A percentile compares a stretch with the other conserved stretches of the same genome.
These are phyloP conservation scores for Monodelphis domestica DNA, from an alignment of 2,797 vertebrate species.

Conservation along the genomic window DNA sequence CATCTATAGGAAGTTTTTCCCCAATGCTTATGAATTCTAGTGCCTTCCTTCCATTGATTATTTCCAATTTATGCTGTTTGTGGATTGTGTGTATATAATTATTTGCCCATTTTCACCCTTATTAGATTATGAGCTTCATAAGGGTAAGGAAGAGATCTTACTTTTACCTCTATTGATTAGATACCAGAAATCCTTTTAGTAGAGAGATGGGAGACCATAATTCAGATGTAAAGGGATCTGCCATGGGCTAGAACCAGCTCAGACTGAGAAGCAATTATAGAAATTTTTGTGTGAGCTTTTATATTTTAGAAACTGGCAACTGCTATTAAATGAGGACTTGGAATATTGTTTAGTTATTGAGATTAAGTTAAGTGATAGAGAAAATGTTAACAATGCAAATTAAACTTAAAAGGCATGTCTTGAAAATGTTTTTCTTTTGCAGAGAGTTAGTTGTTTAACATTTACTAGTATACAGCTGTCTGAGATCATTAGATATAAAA, in stretches of 20 bases:
- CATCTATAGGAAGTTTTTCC: not conserved
- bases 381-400: not conserved
- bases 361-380: not conserved
- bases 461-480: not conserved
- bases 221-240: not conserved
- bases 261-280: not conserved
- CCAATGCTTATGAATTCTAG: not conserved
- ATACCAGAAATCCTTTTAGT: not conserved
- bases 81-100: not conserved
- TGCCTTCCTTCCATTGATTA: not conserved
- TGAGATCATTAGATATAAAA: not conserved
- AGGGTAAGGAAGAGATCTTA: not conserved
- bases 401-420: not conserved
- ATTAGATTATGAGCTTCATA: not conserved
- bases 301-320: not conserved
- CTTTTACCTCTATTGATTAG: not conserved
- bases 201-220: not conserved
- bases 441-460: not conserved
- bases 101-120: not conserved
- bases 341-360: not conserved
- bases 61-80: not conserved
- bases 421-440: not conserved
- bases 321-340: not conserved
- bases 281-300: not conserved
- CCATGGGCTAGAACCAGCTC: not conserved